Conservation (phyloP, 1,140 invertebrate species). For the Antheraea mylitta region DNA sequence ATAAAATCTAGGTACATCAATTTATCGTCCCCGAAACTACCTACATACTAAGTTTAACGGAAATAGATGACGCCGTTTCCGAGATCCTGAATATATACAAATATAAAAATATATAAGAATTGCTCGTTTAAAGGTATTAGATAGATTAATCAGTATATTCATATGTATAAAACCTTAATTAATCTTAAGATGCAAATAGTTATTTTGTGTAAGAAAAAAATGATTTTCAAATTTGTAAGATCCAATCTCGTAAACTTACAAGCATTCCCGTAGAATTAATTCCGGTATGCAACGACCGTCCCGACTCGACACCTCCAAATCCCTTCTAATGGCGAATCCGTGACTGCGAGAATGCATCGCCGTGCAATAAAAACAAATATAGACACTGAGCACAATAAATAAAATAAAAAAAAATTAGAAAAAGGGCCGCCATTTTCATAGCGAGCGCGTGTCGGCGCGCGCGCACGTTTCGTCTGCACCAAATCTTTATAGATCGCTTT, state of each 20-base stretch:
- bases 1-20: too few species aligned
- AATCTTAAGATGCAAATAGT: too few species aligned
- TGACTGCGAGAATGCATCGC: slow-evolving; percentile 56
- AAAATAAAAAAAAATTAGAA: slow-evolving; percentile 25
- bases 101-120: too few species aligned
- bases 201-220: too few species aligned
- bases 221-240: too few species aligned
- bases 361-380: slow-evolving; percentile 67
- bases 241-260: neutral
- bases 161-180: too few species aligned
- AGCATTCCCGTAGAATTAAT: neutral
- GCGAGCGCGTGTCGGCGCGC: slow-evolving; percentile 23
- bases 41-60: too few species aligned
- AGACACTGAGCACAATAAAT: slow-evolving; percentile 48
- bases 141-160: too few species aligned
- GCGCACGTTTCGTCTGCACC: slow-evolving; percentile 39
- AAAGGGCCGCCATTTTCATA: slow-evolving; percentile 46
- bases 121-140: too few species aligned
- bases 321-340: slow-evolving; percentile 52
- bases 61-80: too few species aligned
- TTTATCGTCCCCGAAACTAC: too few species aligned
- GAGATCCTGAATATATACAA: too few species aligned
- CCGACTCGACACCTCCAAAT: neutral
- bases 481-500: slow-evolving; percentile 68
- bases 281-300: slow-evolving; percentile 9